These are phyloP conservation scores for Steatocranus sp. DNA, from an alignment of 2,797 vertebrate genomes.

Conservation along the genomic window DNA sequence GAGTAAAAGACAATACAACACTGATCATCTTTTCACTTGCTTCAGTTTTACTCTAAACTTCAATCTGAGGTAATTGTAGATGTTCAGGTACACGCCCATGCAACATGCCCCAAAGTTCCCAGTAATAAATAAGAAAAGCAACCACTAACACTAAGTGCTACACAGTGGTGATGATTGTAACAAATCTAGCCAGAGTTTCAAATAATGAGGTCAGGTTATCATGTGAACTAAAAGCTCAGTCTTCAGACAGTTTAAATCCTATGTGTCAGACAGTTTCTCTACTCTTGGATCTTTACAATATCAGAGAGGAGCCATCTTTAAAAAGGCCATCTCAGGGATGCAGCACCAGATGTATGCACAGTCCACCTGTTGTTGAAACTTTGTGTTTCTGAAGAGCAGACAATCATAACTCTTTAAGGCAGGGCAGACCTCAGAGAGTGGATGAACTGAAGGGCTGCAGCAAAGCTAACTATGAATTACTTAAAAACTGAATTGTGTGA, in stretches of 20 bases:
- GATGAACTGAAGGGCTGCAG: neutral
- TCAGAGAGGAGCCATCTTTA: neutral
- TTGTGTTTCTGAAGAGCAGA: neutral
- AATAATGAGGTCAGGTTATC: neutral
- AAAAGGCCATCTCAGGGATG: neutral
- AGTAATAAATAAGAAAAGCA: neutral
- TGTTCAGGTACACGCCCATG: neutral
- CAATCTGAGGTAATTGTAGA: neutral
- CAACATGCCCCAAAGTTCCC: neutral
- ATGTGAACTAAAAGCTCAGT: neutral
- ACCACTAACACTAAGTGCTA: neutral
- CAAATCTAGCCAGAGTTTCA: neutral
- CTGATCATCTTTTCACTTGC: neutral
- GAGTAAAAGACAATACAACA: neutral
- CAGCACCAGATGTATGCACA: neutral
- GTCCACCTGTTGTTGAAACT: neutral
- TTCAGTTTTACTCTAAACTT: neutral
- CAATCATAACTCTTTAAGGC: neutral
- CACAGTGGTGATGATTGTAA: neutral
- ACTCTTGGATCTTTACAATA: neutral
- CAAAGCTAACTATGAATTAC: neutral
- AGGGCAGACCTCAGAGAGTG: neutral
- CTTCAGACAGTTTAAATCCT: neutral
- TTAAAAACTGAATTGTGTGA: accelerated
- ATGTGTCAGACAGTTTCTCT: neutral